A percentile compares a stretch with the other conserved stretches of the same genome.
phyloP scores from a whole-genome alignment of 1,140 invertebrate genomes.

The Archegozetes longisetosus region DNA sequence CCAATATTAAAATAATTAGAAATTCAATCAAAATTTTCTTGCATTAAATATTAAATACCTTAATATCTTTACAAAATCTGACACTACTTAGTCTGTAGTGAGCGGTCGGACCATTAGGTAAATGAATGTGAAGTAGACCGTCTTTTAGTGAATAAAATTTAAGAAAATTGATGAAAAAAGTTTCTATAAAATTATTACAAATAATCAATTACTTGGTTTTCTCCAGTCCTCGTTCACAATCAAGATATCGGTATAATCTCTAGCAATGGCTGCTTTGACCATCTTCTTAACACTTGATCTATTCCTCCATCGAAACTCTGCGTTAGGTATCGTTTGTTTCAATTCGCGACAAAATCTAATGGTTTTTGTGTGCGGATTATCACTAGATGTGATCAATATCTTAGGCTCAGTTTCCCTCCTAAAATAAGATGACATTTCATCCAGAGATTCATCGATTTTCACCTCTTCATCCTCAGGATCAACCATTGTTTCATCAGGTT shows the following conservation, averaged over 20 bases:
- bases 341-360: constrained; percentile 84
- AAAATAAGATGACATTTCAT: constrained; percentile 79
- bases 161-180: not conserved
- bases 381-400: constrained; percentile 80
- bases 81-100: constrained; percentile 46
- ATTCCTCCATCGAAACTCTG: constrained; percentile 55
- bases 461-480: constrained; percentile 60
- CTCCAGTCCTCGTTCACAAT: constrained; percentile 84
- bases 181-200: constrained; percentile 31
- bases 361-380: constrained; percentile 77
- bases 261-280: constrained; percentile 55
- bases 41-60: constrained; percentile 28
- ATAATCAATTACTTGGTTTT: constrained; percentile 42
- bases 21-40: constrained; percentile 9
- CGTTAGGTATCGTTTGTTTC: constrained; percentile 76
- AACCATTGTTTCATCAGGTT: constrained; percentile 79
- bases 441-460: constrained; percentile 52
- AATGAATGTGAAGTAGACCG: constrained; percentile 75
- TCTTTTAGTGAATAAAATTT: constrained; percentile 27
- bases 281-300: constrained; percentile 84
- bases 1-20: not conserved
- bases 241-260: constrained; percentile 72
- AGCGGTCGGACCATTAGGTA: constrained; percentile 89
- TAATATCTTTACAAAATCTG: constrained; percentile 34
- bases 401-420: constrained; percentile 71